phyloP scores from a whole-genome alignment of 2,888 invertebrate species.

The Salpingus planirostris region DNA sequence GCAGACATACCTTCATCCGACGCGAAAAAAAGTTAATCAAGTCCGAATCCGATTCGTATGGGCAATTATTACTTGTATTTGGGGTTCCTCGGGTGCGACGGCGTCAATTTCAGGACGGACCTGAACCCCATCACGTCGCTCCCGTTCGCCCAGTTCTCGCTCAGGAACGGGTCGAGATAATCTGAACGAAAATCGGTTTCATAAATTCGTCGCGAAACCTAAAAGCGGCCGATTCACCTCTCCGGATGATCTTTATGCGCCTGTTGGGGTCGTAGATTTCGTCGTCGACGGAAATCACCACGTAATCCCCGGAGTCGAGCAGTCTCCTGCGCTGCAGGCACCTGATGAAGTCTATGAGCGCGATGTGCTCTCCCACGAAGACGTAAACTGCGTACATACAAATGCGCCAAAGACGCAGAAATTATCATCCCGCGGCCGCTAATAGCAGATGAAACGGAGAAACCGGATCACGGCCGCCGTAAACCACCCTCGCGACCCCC shows the following conservation, averaged over 20 bases:
- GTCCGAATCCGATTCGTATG: no score
- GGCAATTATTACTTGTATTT: constrained; percentile 68
- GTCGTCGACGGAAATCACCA: constrained; percentile 82
- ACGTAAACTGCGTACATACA: constrained; percentile 86
- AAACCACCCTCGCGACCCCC: no score
- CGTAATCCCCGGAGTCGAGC: constrained; percentile 71
- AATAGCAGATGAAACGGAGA: no score
- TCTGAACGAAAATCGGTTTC: constrained; percentile 52
- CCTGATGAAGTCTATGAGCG: constrained; percentile 74
- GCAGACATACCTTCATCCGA: constrained; percentile 51
- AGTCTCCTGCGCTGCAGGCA: constrained; percentile 67
- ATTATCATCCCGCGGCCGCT: no score
- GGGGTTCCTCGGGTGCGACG: constrained; percentile 66
- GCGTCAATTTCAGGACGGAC: constrained; percentile 70
- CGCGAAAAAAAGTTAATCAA: constrained; percentile 23
- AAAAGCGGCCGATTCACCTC: constrained; percentile 36
- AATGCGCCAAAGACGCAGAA: no score
- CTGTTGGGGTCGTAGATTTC: constrained; percentile 68
- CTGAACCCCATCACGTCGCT: constrained; percentile 63
- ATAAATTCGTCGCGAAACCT: no score
- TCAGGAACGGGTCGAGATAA: constrained; percentile 60
- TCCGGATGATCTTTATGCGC: constrained; percentile 46
- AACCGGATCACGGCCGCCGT: no score
- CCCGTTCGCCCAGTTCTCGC: constrained; percentile 43
- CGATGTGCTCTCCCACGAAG: constrained; percentile 80